Evolutionary conservation across 1,140 invertebrate genomes (phyloP).

Genomic region (Bombus turneri): DNA sequence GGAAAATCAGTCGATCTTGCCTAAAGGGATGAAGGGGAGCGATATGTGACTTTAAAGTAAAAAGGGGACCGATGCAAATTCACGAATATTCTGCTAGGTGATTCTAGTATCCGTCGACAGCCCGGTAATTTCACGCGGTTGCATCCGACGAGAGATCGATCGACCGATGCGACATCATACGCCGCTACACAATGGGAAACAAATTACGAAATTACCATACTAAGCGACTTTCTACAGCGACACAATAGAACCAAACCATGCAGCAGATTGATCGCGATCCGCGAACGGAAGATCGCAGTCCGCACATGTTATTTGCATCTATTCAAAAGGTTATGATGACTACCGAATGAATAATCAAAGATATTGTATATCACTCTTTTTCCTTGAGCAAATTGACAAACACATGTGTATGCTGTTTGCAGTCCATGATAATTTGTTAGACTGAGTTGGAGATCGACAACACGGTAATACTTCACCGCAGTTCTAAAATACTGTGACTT

Average conservation of each 20-base stretch:
- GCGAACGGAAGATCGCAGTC: constrained; percentile 35
- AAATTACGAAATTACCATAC: constrained; percentile 77
- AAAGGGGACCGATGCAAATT: constrained; percentile 60
- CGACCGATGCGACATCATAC: constrained; percentile 69
- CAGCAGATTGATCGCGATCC: constrained; percentile 52
- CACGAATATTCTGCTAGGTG: constrained; percentile 53
- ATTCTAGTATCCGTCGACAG: constrained; percentile 53
- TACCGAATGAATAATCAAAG: neutral
- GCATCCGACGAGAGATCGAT: constrained; percentile 70
- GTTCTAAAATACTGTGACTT: too few relatives aligned
- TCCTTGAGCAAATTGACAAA: neutral
- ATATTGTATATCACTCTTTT: neutral
- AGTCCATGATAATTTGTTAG: neutral
- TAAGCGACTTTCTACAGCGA: constrained; percentile 70
- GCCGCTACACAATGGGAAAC: constrained; percentile 73
- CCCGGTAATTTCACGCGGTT: constrained; percentile 68
- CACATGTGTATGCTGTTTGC: neutral
- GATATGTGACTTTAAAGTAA: constrained; percentile 6
- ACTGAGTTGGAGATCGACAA: too few relatives aligned
- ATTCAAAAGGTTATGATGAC: constrained; percentile 36
- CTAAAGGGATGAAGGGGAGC: neutral
- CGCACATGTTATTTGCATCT: constrained; percentile 63
- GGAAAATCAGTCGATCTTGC: constrained; percentile 32
- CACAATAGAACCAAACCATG: constrained; percentile 64
- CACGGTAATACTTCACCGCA: too few relatives aligned